phyloP scores from a whole-genome alignment of 1,140 invertebrate genomes.

The Leptinotarsa lineolata region DNA sequence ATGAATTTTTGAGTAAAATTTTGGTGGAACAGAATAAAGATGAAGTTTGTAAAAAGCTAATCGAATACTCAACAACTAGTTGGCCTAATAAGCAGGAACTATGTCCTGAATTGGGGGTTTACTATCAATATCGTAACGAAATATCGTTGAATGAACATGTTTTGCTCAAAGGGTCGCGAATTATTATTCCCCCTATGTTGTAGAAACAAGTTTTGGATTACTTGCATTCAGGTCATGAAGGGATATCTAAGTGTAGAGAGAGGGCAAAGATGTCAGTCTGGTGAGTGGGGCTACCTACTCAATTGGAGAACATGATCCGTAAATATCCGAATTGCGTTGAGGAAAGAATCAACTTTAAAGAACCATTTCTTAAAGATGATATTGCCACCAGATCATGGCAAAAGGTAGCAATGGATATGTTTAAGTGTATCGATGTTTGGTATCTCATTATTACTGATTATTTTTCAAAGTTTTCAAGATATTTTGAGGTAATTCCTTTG shows the following conservation, averaged over 20 bases:
- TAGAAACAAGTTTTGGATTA: neutral
- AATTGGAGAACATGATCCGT: neutral
- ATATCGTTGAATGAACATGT: neutral
- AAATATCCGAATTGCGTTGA: neutral
- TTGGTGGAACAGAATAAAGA: neutral
- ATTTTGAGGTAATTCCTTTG: neutral
- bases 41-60: neutral
- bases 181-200: neutral
- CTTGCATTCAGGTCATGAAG: neutral
- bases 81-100: neutral
- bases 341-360: neutral
- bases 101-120: neutral
- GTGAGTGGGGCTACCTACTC: neutral
- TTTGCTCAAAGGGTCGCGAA: neutral
- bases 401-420: neutral
- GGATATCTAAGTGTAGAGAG: neutral
- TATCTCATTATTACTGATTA: constrained; percentile 5
- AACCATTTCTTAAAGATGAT: neutral
- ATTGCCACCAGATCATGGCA: neutral
- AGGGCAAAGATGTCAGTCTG: neutral
- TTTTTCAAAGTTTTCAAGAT: no score
- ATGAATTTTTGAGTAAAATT: neutral
- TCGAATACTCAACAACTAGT: neutral
- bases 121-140: neutral
- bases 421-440: neutral